phyloP scores from a whole-genome alignment of 2,888 invertebrate species.

The Litoditis marina region DNA sequence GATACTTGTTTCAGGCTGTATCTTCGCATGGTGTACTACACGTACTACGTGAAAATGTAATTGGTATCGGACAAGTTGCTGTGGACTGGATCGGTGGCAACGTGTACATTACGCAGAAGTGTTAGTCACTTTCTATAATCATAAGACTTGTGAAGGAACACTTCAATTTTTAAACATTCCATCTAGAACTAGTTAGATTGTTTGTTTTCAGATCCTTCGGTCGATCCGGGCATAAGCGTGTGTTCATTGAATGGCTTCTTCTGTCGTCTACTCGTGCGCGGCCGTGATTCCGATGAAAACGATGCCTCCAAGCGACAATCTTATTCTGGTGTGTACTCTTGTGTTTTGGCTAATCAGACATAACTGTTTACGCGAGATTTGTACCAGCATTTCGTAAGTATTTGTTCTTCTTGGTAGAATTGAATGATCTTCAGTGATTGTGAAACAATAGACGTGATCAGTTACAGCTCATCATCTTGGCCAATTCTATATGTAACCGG shows the following conservation, averaged over 20 bases:
- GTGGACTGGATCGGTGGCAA: constrained; percentile 43
- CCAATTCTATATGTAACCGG: too few species aligned
- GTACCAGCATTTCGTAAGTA: too few species aligned
- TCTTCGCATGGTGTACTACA: constrained; percentile 18
- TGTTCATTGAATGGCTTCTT: constrained; percentile 35
- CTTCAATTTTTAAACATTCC: neutral
- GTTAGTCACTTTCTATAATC: constrained; percentile 12
- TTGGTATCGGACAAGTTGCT: constrained; percentile 34
- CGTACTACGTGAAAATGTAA: constrained; percentile 33
- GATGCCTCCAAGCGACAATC: constrained; percentile 13
- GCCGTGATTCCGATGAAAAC: constrained; percentile 4
- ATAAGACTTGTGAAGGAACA: too few species aligned
- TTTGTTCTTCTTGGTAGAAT: too few species aligned
- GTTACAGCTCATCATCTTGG: too few species aligned
- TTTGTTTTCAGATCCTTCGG: constrained; percentile 25
- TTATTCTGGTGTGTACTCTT: too few species aligned
- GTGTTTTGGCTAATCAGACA: too few species aligned
- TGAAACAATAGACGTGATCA: too few species aligned
- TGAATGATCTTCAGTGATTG: too few species aligned
- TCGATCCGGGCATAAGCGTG: constrained; percentile 29
- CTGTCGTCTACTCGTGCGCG: constrained; percentile 34
- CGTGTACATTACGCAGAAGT: constrained; percentile 34
- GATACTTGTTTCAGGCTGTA: constrained; percentile 15
- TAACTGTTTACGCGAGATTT: too few species aligned
- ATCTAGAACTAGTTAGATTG: neutral